Conservation (phyloP, 2,888 invertebrate genomes). For the Agriopis aurantiaria region DNA sequence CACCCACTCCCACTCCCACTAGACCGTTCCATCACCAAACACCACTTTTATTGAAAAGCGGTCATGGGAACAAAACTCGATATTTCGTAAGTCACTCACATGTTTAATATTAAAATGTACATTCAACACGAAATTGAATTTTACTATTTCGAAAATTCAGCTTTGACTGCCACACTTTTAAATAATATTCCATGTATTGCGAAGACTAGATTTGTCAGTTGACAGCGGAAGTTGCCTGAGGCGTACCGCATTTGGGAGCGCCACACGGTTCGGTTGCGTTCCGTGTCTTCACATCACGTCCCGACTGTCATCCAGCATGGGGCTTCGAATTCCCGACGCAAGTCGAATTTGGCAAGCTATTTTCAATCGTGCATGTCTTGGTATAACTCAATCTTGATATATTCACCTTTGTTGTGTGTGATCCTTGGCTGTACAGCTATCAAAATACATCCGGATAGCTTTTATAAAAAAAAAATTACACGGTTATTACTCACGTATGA, state of each 20-base stretch:
- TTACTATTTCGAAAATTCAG: not conserved
- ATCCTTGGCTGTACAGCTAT: not conserved
- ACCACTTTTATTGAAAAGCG: too few relatives aligned
- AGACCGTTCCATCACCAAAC: too few relatives aligned
- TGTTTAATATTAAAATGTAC: too few relatives aligned
- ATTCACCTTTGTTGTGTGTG: not conserved
- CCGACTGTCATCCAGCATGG: constrained; percentile 37
- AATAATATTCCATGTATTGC: constrained; percentile 4
- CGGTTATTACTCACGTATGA: too few relatives aligned
- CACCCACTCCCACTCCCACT: too few relatives aligned
- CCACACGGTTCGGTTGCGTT: constrained; percentile 6
- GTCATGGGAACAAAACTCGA: too few relatives aligned
- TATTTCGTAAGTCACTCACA: too few relatives aligned
- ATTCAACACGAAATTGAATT: not conserved
- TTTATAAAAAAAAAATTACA: too few relatives aligned
- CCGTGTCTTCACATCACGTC: constrained; percentile 39
- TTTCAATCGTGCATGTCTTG: constrained; percentile 8
- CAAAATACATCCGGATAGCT: too few relatives aligned
- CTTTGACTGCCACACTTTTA: not conserved
- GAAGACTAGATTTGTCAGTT: constrained; percentile 21
- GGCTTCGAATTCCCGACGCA: constrained; percentile 36
- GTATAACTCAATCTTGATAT: not conserved
- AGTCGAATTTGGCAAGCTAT: constrained; percentile 16
- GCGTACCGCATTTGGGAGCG: constrained; percentile 17
- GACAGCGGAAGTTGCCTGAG: constrained; percentile 31